Conservation (phyloP, 2,113 vertebrate genomes). For the Nothobranchius furzeri region DNA sequence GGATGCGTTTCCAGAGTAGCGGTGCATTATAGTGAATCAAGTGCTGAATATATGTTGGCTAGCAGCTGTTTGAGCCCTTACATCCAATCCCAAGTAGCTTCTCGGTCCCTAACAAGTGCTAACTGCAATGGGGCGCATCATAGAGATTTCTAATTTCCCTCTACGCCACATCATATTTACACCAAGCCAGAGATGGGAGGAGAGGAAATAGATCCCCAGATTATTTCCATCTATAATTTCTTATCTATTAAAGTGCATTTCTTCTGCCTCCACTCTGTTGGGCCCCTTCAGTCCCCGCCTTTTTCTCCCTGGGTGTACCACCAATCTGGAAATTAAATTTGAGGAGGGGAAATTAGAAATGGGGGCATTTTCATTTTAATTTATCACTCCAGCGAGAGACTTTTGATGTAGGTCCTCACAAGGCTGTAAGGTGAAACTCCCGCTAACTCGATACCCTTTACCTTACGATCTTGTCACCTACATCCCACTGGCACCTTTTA, state of each 20-base stretch:
- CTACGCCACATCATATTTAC: constrained; percentile 64
- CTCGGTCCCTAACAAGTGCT: constrained; percentile 58
- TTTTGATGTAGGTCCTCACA: constrained; percentile 37
- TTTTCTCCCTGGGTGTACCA: constrained; percentile 57
- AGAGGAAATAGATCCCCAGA: constrained; percentile 62
- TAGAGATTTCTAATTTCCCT: constrained; percentile 71
- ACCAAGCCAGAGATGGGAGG: constrained; percentile 39
- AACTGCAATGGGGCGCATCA: constrained; percentile 60
- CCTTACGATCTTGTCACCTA: constrained; percentile 52
- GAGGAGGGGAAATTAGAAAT: constrained; percentile 65
- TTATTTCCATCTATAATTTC: constrained; percentile 76
- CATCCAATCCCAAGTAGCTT: constrained; percentile 53
- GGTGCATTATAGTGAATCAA: constrained; percentile 68
- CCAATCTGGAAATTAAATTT: constrained; percentile 72
- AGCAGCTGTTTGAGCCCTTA: constrained; percentile 50
- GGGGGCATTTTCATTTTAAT: constrained; percentile 68
- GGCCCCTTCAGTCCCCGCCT: constrained; percentile 36
- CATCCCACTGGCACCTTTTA: constrained; percentile 43
- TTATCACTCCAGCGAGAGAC: constrained; percentile 47
- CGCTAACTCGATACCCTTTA: constrained; percentile 39
- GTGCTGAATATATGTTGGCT: constrained; percentile 32
- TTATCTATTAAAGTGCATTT: constrained; percentile 56
- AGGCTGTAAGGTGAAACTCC: constrained; percentile 30
- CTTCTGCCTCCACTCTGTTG: constrained; percentile 39
- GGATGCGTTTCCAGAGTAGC: constrained; percentile 50